phyloP scores from a whole-genome alignment of 1,140 invertebrate species.

The Antheraea pernyi region DNA sequence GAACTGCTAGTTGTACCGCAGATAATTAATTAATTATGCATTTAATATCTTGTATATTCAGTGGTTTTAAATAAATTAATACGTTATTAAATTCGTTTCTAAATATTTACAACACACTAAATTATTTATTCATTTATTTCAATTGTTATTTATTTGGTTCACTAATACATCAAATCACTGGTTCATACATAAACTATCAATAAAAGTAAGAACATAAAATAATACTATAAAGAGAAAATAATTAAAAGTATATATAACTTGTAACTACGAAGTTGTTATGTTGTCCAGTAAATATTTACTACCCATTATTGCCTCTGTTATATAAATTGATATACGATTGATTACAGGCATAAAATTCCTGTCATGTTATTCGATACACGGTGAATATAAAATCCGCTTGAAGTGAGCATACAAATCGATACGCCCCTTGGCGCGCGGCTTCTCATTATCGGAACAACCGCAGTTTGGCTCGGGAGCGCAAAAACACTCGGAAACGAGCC shows the following conservation, averaged over 20 bases:
- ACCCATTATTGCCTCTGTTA: neutral
- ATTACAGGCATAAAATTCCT: neutral
- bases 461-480: constrained; percentile 20
- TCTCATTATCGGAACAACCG: constrained; percentile 9
- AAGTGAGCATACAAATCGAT: constrained; percentile 20
- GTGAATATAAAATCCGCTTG: neutral
- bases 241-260: too few species aligned
- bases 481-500: constrained; percentile 35
- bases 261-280: neutral
- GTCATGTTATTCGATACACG: neutral
- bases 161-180: too few species aligned
- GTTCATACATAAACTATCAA: too few species aligned
- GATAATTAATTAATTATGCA: too few species aligned
- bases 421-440: constrained; percentile 16
- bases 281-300: neutral
- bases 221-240: too few species aligned
- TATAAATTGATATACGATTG: neutral
- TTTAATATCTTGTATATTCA: too few species aligned
- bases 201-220: too few species aligned
- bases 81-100: too few species aligned
- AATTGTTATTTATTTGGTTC: too few species aligned
- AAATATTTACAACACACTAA: too few species aligned
- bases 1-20: neutral
- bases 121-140: too few species aligned
- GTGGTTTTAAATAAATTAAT: too few species aligned